Evolutionary conservation across 1,140 invertebrate species (phyloP).

Genomic region (Papilio aristodemus): DNA sequence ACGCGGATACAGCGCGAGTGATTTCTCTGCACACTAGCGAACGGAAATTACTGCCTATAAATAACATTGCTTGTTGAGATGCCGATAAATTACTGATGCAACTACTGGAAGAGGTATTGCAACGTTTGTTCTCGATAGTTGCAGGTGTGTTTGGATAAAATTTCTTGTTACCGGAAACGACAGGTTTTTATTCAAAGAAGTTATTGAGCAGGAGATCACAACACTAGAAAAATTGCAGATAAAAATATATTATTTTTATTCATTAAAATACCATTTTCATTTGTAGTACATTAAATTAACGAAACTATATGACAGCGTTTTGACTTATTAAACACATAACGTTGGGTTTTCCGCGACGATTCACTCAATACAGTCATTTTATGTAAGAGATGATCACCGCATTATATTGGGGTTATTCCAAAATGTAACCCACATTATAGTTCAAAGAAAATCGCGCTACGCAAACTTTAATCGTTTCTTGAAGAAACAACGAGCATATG

Average conservation of each 20-base stretch:
- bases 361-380: not conserved
- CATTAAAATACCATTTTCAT: no score
- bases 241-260: no score
- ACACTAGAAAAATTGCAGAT: no score
- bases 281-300: not conserved
- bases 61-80: slow-evolving; percentile 4
- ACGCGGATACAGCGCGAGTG: not conserved
- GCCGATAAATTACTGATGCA: slow-evolving; percentile 5
- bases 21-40: not conserved
- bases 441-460: not conserved
- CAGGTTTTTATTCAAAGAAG: no score
- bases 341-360: not conserved
- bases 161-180: not conserved
- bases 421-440: not conserved
- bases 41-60: slow-evolving; percentile 15
- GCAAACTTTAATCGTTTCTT: not conserved
- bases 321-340: not conserved
- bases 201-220: no score
- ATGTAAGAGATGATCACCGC: not conserved
- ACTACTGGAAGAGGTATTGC: not conserved
- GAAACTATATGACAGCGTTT: not conserved
- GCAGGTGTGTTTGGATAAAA: not conserved
- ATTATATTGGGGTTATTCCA: not conserved
- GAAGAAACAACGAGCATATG: not conserved
- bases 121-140: not conserved